A percentile compares a stretch with the other conserved stretches of the same genome.
Evolutionary conservation across 1,140 invertebrate species (phyloP).

Genomic region (Maniola jurtina): DNA sequence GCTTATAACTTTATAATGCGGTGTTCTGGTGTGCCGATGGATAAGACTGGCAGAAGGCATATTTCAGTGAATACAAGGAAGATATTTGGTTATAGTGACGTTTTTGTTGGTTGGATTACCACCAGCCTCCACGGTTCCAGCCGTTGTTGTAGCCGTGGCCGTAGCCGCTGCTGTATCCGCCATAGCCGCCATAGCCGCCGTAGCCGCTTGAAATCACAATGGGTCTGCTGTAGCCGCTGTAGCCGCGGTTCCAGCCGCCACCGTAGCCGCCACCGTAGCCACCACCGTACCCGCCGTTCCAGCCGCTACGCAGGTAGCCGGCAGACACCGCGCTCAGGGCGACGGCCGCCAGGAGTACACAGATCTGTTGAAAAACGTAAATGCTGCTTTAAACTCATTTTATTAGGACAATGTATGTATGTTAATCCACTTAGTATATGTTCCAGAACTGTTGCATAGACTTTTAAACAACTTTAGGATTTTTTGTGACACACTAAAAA

Average conservation of each 20-base stretch:
- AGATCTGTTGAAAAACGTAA: slow-evolving; percentile 28
- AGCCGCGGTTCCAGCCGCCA: slow-evolving; percentile 12
- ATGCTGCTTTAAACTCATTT: too few relatives aligned
- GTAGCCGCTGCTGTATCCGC: not conserved
- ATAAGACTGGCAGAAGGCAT: not conserved
- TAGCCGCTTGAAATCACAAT: not conserved
- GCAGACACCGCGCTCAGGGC: slow-evolving; percentile 38
- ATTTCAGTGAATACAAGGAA: not conserved
- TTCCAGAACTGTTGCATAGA: too few relatives aligned
- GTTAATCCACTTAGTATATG: too few relatives aligned
- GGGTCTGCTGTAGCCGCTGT: slow-evolving; percentile 6
- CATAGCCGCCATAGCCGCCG: not conserved
- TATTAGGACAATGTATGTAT: too few relatives aligned
- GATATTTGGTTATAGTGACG: not conserved
- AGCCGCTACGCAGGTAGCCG: slow-evolving; percentile 41
- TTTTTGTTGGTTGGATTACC: not conserved
- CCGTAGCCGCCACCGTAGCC: not conserved
- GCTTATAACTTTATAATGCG: not conserved
- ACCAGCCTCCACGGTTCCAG: slow-evolving; percentile 12
- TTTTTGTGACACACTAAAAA: too few relatives aligned
- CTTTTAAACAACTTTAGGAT: too few relatives aligned
- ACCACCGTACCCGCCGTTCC: slow-evolving; percentile 15
- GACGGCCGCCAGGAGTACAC: slow-evolving; percentile 32
- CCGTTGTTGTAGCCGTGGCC: not conserved
- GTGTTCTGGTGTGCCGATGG: not conserved